phyloP scores from a whole-genome alignment of 2,113 vertebrate species.

The Chloebia gouldiae region DNA sequence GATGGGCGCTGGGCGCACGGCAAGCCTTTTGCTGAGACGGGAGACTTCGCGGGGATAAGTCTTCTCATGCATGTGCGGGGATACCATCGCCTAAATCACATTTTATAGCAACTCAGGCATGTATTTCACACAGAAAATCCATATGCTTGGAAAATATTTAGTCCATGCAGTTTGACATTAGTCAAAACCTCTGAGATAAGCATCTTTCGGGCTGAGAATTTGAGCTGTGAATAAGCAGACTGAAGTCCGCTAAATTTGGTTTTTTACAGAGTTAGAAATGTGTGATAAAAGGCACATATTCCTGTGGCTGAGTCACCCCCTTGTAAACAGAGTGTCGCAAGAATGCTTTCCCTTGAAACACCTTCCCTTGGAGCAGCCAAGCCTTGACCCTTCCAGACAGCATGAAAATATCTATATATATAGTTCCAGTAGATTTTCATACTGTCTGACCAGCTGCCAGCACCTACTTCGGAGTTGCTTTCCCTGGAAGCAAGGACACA shows the following conservation, averaged over 20 bases:
- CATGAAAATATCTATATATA: not conserved
- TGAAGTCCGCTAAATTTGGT: not conserved
- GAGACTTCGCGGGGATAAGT: not conserved
- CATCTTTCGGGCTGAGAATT: not conserved
- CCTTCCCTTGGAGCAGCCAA: not conserved
- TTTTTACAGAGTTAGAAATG: not conserved
- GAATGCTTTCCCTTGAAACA: constrained; percentile 17
- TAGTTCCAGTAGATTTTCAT: not conserved
- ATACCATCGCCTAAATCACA: not conserved
- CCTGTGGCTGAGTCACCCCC: not conserved
- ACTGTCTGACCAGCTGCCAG: constrained; percentile 4
- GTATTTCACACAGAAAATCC: not conserved
- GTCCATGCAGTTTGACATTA: not conserved
- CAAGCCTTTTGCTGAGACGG: not conserved
- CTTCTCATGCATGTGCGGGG: not conserved
- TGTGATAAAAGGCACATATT: not conserved
- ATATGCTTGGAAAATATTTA: not conserved
- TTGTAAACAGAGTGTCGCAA: not conserved
- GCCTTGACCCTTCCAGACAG: constrained; percentile 10
- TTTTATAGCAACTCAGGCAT: not conserved
- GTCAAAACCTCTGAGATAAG: not conserved
- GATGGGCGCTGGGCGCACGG: not conserved
- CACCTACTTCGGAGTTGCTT: not conserved
- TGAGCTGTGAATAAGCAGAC: not conserved
- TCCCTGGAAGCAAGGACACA: not conserved